Evolutionary conservation across 1,140 invertebrate species (phyloP).

Genomic region (Belonocnema kinseyi): DNA sequence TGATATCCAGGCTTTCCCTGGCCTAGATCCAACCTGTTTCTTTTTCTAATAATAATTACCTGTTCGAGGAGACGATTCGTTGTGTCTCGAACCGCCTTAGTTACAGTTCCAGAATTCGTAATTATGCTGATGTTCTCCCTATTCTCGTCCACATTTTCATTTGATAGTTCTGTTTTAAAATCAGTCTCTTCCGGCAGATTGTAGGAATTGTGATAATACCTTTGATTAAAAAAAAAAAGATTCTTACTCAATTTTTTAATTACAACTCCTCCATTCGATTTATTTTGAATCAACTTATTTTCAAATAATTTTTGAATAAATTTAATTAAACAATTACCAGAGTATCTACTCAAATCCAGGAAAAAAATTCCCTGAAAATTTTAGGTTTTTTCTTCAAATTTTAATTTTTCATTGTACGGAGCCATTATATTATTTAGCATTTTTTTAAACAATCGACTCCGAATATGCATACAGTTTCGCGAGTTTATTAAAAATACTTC

Average conservation of each 20-base stretch:
- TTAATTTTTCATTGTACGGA: too few relatives aligned
- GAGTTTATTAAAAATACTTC: too few relatives aligned
- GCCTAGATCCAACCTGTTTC: too few relatives aligned
- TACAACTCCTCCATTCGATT: background rate
- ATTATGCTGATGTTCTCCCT: constrained; percentile 56
- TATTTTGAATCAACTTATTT: background rate
- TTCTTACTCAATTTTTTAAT: background rate
- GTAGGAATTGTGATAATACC: constrained; percentile 77
- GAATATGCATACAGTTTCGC: too few relatives aligned
- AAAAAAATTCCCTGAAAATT: too few relatives aligned
- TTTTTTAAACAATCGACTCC: too few relatives aligned
- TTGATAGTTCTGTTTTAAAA: constrained; percentile 45
- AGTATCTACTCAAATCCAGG: too few relatives aligned
- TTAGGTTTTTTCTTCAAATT: too few relatives aligned
- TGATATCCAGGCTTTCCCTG: too few relatives aligned
- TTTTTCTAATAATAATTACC: constrained; percentile 45
- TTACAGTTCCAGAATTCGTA: constrained; percentile 47
- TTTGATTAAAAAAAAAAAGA: constrained; percentile 45
- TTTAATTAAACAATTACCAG: too few relatives aligned
- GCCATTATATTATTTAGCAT: too few relatives aligned
- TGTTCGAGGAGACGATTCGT: constrained; percentile 66
- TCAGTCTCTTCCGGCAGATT: constrained; percentile 71
- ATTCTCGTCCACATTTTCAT: constrained; percentile 55
- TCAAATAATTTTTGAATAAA: too few relatives aligned
- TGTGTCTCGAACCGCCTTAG: constrained; percentile 60